These are phyloP conservation scores for Aplocera efformata DNA, from an alignment of 2,888 invertebrate genomes.

Conservation along the genomic window DNA sequence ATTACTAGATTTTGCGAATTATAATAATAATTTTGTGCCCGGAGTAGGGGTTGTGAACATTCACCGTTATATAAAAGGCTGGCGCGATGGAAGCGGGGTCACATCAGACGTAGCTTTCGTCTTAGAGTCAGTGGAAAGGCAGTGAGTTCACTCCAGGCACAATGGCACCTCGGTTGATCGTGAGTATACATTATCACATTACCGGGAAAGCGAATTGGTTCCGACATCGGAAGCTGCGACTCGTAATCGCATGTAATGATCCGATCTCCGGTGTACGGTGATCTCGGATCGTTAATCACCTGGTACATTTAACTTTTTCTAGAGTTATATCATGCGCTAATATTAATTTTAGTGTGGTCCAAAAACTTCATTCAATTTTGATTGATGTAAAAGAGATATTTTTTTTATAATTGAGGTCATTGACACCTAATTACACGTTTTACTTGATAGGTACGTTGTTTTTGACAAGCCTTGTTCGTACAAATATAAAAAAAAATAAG, in stretches of 20 bases:
- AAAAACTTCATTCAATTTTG: too few relatives aligned
- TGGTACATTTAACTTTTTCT: too few relatives aligned
- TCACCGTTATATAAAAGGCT: constrained; percentile 72
- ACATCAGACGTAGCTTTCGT: constrained; percentile 50
- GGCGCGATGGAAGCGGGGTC: constrained; percentile 36
- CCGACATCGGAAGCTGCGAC: constrained; percentile 3
- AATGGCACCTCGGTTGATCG: constrained; percentile 66
- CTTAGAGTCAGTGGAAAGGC: constrained; percentile 39
- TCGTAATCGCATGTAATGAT: constrained; percentile 2
- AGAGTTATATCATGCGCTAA: too few relatives aligned
- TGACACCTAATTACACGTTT: too few relatives aligned
- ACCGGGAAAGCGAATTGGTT: constrained; percentile 19
- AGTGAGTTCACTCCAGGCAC: constrained; percentile 46
- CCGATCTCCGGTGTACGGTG: not conserved
- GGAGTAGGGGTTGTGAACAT: constrained; percentile 66
- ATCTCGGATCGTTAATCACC: not conserved
- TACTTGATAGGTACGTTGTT: too few relatives aligned
- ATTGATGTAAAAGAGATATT: too few relatives aligned
- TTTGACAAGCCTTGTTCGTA: too few relatives aligned
- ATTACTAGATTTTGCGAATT: constrained; percentile 40
- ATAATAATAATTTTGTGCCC: constrained; percentile 33
- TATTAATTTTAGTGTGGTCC: too few relatives aligned
- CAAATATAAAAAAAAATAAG: too few relatives aligned
- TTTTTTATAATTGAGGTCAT: too few relatives aligned
- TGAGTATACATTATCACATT: constrained; percentile 48